Evolutionary conservation across 2,113 vertebrate species (phyloP), one percentile per base, ranked within the genome.

Genomic region (Poecilia latipinna): DNA sequence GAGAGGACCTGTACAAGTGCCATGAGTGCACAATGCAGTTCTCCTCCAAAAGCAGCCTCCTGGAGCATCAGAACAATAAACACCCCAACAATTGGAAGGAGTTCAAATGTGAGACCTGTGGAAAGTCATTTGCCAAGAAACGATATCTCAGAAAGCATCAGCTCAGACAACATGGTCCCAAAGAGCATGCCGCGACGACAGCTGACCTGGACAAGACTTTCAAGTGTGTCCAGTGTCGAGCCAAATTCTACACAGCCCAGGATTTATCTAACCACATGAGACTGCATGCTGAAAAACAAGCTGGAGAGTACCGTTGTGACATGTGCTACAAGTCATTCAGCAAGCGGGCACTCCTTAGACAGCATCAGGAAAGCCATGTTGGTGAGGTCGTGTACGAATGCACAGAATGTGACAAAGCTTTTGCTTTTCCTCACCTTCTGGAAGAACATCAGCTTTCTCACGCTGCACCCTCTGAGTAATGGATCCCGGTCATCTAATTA

Each of bases 341-440:
- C 62, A 75, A 84, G 29, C 78, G 78, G 70, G 77, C 84, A 73
- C 85, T 86, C 65, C 88, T 95, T 12, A 86, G 77, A 37, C 86
- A 83, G 71, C 95, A 95, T 78, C 94, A 94, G 83, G 94, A 95
- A 79, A 93, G 91, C 42, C 95, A 95, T 33, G 88, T 94, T 1
- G 95, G 94, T 0, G 89, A 95, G 74, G 88, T 95, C 61, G 94
- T 95, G 1, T 95, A 95, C 72, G 95, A 95, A 88, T 95, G 95
- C 86, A 93, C 92, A 15, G 95, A 95, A 82, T 95, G 95, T 82
- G 95, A 95, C 76, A 94, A 95, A 86, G 94, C 93, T 1, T 95
- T 95, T 80, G 94, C 94, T 79, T 94, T 94, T 79, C 93, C 91
- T 61, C 91, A 93, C 32, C 90, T 95, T 11, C 86, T 95, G 77